These are phyloP conservation scores for Lasiurus cinereus DNA, from an alignment of 2,113 vertebrate species.

Conservation along the genomic window DNA sequence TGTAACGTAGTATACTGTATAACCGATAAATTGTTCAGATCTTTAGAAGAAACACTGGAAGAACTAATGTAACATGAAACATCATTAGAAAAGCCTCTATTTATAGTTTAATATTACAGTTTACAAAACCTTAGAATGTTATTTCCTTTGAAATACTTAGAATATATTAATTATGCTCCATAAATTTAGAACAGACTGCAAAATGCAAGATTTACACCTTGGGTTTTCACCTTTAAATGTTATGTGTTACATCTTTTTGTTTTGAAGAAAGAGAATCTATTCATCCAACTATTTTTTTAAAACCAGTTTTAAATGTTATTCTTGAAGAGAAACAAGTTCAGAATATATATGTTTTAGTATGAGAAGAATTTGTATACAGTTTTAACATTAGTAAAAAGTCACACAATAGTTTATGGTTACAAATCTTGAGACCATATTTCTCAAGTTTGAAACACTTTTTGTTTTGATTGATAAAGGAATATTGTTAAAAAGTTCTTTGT, in stretches of 20 bases:
- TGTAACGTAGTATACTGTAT: background rate
- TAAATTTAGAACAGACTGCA: conserved; percentile 15
- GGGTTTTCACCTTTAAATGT: conserved; percentile 33
- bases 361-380: conserved; percentile 49
- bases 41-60: conserved; percentile 53
- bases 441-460: conserved; percentile 46
- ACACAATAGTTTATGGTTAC: conserved; percentile 15
- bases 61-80: background rate
- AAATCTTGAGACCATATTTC: conserved; percentile 24
- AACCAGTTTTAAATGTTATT: background rate
- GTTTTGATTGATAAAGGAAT: conserved; percentile 62
- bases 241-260: conserved; percentile 16
- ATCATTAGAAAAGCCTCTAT: conserved; percentile 50
- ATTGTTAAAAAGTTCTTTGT: conserved; percentile 57
- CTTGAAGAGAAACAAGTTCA: conserved; percentile 46
- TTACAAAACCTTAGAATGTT: conserved; percentile 45
- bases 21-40: background rate
- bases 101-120: background rate
- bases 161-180: background rate
- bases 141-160: conserved; percentile 45
- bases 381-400: conserved; percentile 32
- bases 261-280: conserved; percentile 31
- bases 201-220: conserved; percentile 23
- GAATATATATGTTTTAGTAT: conserved; percentile 49
- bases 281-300: background rate